A percentile compares a stretch with the other conserved stretches of the same genome.
These are phyloP conservation scores for Agapetus fuscipes DNA, from an alignment of 2,888 invertebrate genomes.

Conservation along the genomic window DNA sequence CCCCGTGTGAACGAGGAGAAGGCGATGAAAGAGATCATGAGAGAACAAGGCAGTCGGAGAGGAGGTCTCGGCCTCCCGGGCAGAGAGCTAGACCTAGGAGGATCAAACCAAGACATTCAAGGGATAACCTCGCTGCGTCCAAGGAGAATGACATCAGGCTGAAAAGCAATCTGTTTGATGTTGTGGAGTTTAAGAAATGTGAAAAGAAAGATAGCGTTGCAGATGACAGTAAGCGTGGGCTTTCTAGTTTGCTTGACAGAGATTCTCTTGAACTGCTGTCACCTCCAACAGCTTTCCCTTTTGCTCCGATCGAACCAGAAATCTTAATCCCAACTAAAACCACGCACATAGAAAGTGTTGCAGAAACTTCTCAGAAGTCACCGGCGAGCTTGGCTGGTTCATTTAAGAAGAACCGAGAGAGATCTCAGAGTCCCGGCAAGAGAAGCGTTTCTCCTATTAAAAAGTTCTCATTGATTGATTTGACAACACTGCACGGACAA, in stretches of 20 bases:
- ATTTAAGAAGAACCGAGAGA: conserved; percentile 25
- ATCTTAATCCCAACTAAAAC: too few relatives aligned
- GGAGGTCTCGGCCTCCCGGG: conserved; percentile 12
- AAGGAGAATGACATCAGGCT: conserved; percentile 27
- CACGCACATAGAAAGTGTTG: too few relatives aligned
- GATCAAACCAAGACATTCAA: not conserved
- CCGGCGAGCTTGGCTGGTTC: too few relatives aligned
- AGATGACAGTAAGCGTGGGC: not conserved
- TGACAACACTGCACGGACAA: conserved; percentile 48
- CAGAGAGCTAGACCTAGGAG: conserved; percentile 8
- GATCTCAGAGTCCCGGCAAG: conserved; percentile 27
- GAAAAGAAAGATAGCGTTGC: conserved; percentile 24
- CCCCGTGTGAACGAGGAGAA: conserved; percentile 31
- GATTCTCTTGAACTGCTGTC: not conserved
- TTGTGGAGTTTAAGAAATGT: too few relatives aligned
- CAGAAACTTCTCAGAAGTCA: too few relatives aligned
- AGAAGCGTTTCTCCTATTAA: conserved; percentile 22
- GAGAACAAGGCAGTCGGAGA: conserved; percentile 14
- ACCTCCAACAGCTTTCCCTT: not conserved
- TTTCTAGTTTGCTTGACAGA: not conserved
- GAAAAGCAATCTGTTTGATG: too few relatives aligned
- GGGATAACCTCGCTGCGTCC: not conserved
- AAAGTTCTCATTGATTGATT: conserved; percentile 37
- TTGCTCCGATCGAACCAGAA: not conserved
- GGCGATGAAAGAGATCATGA: conserved; percentile 16